Evolutionary conservation across 2,888 invertebrate genomes (phyloP), one percentile per base, ranked within the genome.

Genomic region (Nezara viridula): DNA sequence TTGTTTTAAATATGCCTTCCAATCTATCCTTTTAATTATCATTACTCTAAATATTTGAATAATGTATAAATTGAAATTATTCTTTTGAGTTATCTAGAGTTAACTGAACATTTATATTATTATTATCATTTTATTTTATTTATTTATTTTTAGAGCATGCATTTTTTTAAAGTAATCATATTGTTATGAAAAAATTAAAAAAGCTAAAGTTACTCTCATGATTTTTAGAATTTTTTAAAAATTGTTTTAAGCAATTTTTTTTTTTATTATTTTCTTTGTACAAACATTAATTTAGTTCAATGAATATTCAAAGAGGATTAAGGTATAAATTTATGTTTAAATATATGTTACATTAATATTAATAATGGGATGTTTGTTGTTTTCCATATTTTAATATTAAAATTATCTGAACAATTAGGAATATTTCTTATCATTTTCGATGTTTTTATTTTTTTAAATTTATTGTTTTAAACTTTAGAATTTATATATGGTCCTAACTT

Each of bases 131-230:
- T n/a, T 47, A 19, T 47, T 44, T 85, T 49, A 49, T 44, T 27
- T 2, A 21, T 85, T 50, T 85, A 40, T 44, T 49, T n/a, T 50
- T 50, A 85, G 66, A 73, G 66, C 66, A 73, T 73, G 66, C 66
- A 73, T 73, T 73, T 73, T 60, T 55, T 73, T 27, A 60, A 37
- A 73, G 66, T 73, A 73, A 19, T 37, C 21, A 73, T 73, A 73
- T 73, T 73, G 66, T 73, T 73, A 73, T 73, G 66, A 73, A 73
- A 73, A 73, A 73, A 73, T 60, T n/a, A n/a, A n/a, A n/a, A n/a
- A 73, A 37, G 66, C 37, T 73, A 7, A 37, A 73, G 21, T 32
- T 73, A 16, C 24, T 73, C 37, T 37, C 66, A 73, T 73, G 9
- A 73, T 73, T 66, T 27, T 32, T 32, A 32, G 66, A 66, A 66